These are phyloP conservation scores for Tapera naevia DNA, from an alignment of 2,797 vertebrate genomes.

Conservation along the genomic window DNA sequence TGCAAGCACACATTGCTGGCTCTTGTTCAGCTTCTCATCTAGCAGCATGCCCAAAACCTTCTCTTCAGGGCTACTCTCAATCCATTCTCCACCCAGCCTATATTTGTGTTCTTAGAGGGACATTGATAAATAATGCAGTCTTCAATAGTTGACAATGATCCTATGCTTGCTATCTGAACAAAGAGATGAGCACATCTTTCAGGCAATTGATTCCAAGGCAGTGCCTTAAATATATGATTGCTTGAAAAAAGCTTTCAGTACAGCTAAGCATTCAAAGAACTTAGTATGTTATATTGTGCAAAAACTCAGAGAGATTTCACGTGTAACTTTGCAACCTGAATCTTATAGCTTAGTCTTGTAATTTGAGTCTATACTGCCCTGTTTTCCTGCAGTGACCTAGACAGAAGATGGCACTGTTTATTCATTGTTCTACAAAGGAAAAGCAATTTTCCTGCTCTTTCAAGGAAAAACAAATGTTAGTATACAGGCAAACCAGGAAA, in stretches of 20 bases:
- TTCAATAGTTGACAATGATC: background rate
- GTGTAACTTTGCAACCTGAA: background rate
- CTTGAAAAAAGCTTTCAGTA: background rate
- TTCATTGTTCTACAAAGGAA: conserved; percentile 43
- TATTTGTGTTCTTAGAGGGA: background rate
- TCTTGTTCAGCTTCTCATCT: no score
- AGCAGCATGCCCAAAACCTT: no score
- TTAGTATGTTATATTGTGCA: background rate
- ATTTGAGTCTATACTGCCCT: background rate
- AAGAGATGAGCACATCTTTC: background rate
- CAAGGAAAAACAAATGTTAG: conserved; percentile 8
- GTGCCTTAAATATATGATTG: background rate
- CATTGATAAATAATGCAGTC: background rate
- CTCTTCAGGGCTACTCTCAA: no score
- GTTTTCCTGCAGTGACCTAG: background rate
- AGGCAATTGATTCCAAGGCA: background rate
- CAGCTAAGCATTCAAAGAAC: background rate
- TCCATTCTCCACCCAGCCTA: no score
- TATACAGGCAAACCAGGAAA: conserved; percentile 1
- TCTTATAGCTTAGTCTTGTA: background rate
- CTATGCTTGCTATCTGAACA: background rate
- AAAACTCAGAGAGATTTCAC: background rate
- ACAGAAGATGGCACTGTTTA: conserved; percentile 79
- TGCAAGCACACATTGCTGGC: no score
- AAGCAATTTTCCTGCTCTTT: background rate